These are phyloP conservation scores for Heliconius nattereri DNA, from an alignment of 1,140 invertebrate genomes.

Conservation along the genomic window DNA sequence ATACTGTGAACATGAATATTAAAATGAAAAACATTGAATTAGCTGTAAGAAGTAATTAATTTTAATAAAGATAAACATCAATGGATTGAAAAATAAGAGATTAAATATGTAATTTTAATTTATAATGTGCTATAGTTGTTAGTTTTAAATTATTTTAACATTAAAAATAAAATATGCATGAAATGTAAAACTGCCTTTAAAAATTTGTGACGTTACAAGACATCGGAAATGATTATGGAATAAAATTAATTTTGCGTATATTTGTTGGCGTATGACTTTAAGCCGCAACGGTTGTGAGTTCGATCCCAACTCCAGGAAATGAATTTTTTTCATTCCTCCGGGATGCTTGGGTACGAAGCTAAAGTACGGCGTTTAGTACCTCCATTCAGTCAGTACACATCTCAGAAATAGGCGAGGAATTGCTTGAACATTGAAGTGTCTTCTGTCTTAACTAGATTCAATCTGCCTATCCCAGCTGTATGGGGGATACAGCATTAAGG, in stretches of 20 bases:
- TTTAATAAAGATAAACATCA: background rate
- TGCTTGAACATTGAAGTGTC: too few species aligned
- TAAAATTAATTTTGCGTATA: background rate
- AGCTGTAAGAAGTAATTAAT: background rate
- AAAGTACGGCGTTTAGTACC: too few species aligned
- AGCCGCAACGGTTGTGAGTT: too few species aligned
- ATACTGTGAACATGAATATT: background rate
- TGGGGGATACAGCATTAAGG: too few species aligned
- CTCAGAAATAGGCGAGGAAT: too few species aligned
- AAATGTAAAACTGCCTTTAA: constrained; percentile 8
- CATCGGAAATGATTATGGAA: background rate
- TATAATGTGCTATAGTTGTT: constrained; percentile 3
- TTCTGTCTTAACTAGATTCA: too few species aligned
- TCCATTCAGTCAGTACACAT: too few species aligned
- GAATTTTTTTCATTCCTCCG: too few species aligned
- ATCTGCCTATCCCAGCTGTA: too few species aligned
- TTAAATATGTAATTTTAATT: constrained; percentile 5
- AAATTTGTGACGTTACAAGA: background rate
- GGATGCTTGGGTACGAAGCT: too few species aligned
- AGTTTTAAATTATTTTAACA: constrained; percentile 8
- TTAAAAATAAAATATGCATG: background rate
- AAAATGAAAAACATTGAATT: background rate
- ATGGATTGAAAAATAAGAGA: background rate
- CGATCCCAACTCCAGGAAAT: too few species aligned
- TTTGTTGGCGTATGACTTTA: background rate